Evolutionary conservation across 2,113 vertebrate genomes (phyloP).

Genomic region (Melospiza melodia): DNA sequence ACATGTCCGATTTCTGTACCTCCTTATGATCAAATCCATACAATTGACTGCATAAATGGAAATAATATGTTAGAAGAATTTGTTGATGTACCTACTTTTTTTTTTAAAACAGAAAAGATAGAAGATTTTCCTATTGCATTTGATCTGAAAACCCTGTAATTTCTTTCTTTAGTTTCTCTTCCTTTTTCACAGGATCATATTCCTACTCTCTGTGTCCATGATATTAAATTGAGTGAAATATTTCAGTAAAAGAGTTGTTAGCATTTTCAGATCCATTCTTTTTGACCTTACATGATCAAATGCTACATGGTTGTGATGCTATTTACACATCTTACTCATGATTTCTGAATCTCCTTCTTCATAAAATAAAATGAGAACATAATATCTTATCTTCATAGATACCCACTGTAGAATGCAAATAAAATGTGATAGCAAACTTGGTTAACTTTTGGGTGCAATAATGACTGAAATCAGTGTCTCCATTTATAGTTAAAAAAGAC

Average conservation of each 20-base stretch:
- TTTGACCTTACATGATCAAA: not conserved
- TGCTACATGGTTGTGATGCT: not conserved
- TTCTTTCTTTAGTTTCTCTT: not conserved
- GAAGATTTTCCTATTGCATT: not conserved
- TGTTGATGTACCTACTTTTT: not conserved
- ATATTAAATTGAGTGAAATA: not conserved
- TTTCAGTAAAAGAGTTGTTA: not conserved
- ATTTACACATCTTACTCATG: not conserved
- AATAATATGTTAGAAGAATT: not conserved
- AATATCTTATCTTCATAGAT: not conserved
- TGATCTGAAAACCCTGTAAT: not conserved
- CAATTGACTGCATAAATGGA: not conserved
- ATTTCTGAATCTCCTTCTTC: not conserved
- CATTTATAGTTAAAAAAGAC: not conserved
- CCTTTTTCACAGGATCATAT: not conserved
- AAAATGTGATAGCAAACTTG: not conserved
- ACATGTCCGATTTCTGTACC: not conserved
- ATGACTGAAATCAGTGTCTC: not conserved
- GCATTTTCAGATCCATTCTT: not conserved
- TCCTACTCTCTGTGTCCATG: not conserved
- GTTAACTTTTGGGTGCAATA: not conserved
- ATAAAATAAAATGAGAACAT: not conserved
- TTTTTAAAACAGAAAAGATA: not conserved
- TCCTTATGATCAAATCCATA: not conserved
- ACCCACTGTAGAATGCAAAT: not conserved